phyloP scores from a whole-genome alignment of 2,113 vertebrate genomes.

The Proteles cristata region DNA sequence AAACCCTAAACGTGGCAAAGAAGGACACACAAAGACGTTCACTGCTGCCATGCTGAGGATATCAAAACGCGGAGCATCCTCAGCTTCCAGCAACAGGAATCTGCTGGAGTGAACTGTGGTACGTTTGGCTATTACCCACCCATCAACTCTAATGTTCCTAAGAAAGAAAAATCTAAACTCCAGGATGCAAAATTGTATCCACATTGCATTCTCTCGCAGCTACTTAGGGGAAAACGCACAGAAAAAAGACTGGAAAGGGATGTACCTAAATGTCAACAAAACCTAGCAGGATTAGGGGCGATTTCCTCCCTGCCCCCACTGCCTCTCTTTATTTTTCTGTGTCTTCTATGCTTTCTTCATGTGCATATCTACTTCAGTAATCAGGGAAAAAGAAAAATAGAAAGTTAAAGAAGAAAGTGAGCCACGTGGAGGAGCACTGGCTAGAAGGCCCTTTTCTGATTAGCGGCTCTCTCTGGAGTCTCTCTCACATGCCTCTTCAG shows the following conservation, averaged over 20 bases:
- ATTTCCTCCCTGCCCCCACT: too few species aligned
- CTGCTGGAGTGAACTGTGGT: neutral
- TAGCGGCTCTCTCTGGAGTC: constrained; percentile 48
- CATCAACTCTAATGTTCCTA: neutral
- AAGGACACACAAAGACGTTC: neutral
- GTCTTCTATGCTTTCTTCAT: neutral
- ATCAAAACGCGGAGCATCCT: neutral
- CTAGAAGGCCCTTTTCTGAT: constrained; percentile 31
- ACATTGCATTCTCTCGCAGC: neutral
- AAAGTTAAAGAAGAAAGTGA: constrained; percentile 37
- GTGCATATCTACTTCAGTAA: constrained; percentile 23
- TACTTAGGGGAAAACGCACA: neutral
- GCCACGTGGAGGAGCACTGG: neutral
- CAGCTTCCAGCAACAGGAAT: neutral
- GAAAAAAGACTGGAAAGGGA: neutral
- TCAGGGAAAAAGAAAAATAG: neutral
- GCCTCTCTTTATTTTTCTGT: neutral
- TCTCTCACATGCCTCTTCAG: constrained; percentile 70
- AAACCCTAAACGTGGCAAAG: neutral
- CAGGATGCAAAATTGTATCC: neutral
- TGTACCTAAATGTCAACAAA: neutral
- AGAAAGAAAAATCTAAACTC: neutral
- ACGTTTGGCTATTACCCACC: neutral
- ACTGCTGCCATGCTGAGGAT: too few species aligned
- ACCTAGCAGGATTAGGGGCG: neutral